These are phyloP conservation scores for Mionectes macconnelli DNA, from an alignment of 2,113 vertebrate species.

Conservation along the genomic window DNA sequence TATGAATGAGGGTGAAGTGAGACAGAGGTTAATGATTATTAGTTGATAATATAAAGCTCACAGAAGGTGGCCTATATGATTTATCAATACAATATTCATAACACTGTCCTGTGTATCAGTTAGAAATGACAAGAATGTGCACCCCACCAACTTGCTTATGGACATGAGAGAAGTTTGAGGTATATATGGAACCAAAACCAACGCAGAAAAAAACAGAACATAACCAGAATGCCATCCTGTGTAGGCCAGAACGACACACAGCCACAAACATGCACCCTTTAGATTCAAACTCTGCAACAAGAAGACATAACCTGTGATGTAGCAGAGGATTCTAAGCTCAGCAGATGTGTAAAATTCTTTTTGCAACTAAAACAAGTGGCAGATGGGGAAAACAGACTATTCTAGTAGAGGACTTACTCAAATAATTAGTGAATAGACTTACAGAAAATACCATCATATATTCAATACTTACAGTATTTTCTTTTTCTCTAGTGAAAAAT, in stretches of 20 bases:
- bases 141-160: neutral
- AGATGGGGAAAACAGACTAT: neutral
- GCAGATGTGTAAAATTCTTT: neutral
- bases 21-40: neutral
- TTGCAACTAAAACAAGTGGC: neutral
- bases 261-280: neutral
- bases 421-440: neutral
- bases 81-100: neutral
- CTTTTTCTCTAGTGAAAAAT: neutral
- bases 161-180: neutral
- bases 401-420: neutral
- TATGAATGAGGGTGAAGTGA: neutral
- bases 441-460: neutral
- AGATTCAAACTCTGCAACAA: neutral
- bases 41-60: neutral
- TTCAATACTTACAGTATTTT: neutral
- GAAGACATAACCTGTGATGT: neutral
- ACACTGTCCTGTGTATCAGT: neutral
- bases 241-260: neutral
- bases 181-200: neutral
- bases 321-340: neutral
- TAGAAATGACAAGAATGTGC: neutral
- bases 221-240: neutral
- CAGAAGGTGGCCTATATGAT: neutral
- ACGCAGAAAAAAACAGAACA: neutral